Evolutionary conservation across 2,113 vertebrate genomes (phyloP), one percentile per base, ranked within the genome.

Genomic region (Rynchops niger): DNA sequence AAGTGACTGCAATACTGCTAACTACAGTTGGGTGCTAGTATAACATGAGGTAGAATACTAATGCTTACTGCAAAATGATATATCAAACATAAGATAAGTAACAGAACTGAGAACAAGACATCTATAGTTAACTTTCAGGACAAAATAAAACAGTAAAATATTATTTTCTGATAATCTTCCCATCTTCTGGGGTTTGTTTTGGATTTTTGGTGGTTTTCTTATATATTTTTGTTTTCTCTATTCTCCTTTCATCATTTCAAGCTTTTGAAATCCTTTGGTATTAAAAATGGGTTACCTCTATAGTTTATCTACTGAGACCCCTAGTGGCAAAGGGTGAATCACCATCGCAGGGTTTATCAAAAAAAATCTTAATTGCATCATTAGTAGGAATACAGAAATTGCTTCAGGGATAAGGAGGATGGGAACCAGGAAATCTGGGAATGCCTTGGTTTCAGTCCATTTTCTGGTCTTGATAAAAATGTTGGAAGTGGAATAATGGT

Each of bases 11-110:
- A 82, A 32, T 38, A 34, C n/a, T 49, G 17, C 17, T 21, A 40
- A 19, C 30, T 76, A 29, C 13, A 43, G 15, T 15, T 30, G 12
- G 5, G 26, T 61, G 42, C 19, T 63, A 25, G 34, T 63, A 34
- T 9, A 82, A 43, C 11, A 27, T 50, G n/a, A 72, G 2, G 11
- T 40, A 66, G 23, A 59, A 32, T 42, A 36, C 15, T 27, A 73
- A 21, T 50, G 16, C 50, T 40, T 38, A 14, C 5, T 0, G 0
- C 3, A 67, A 58, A n/a, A n/a, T 7, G 5, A 21, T 77, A 42
- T 84, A 27, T 56, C 40, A 47, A 38, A 61, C 0, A 2, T 36
- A 43, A 58, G 8, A 30, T 49, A 27, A 0, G 0, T 56, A 20
- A n/a, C 5, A 82, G 27, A 83, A 86, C 11, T 27, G 22, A 83